Evolutionary conservation across 2,113 vertebrate genomes (phyloP), one percentile per base, ranked within the genome.

Genomic region (Chlorodrepanis virens): DNA sequence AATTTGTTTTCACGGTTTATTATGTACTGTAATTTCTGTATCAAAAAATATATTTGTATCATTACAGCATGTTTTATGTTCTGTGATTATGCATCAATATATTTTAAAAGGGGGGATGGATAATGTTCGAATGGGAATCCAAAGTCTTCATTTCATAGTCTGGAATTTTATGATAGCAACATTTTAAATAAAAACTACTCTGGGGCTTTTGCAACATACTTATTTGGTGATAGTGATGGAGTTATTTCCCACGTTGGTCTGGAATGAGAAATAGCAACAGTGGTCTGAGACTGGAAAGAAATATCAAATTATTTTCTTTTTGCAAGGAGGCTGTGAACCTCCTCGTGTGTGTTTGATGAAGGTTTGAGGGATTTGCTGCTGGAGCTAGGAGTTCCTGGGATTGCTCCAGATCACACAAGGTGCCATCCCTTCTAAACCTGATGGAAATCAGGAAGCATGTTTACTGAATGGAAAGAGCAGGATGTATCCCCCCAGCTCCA

Each of bases 51-150:
- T 97, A 96, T 97, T 97, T 97, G 97, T 98, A 96, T 95, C 88
- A 84, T 90, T 97, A 94, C 83, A 97, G 97, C 97, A 98, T 98
- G 98, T 87, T 86, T 97, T 95, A 96, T 82, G 92, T 96, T 97
- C 97, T 89, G 83, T 98, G 97, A 93, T 76, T 96, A 88, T 2
- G 31, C 78, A 95, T 91, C 91, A 90, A 82, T 93, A 93, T 88
- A 72, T 93, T 96, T 97, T 76, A 49, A 94, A 90, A 69, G 42
- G 22, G 42, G 40, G 64, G 22, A 47, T 53, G 80, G 54, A n/a
- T 61, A 75, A 83, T 37, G 53, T 71, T 80, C 78, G 67, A 96
- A 74, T 72, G 77, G 49, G 92, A 90, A 87, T 54, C 45, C 4
- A 9, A 92, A 28, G 44, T 96, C 84, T 96, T 96, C 22, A 65